Percentiles rank a stretch among this genome's conserved stretches.
These are phyloP conservation scores for Synergus laeviventris DNA, from an alignment of 2,888 invertebrate genomes.

Conservation along the genomic window DNA sequence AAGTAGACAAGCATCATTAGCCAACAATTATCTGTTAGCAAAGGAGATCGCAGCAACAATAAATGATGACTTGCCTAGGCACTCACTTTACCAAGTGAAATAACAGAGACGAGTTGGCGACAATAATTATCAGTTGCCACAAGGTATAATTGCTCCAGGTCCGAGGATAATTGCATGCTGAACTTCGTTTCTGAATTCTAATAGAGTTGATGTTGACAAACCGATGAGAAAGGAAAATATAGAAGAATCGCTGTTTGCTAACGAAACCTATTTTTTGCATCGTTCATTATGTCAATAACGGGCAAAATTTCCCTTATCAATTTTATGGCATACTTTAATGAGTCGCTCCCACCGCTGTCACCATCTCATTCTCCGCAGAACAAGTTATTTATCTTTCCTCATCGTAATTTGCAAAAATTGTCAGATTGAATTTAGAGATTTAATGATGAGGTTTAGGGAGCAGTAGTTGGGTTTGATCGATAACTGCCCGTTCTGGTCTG, in stretches of 20 bases:
- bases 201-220: constrained; percentile 7
- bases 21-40: constrained; percentile 56
- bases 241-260: neutral
- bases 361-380: neutral
- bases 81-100: constrained; percentile 20
- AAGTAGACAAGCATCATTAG: constrained; percentile 19
- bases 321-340: too few species aligned
- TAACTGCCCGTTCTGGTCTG: constrained; percentile 3
- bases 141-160: constrained; percentile 40
- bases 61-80: constrained; percentile 2
- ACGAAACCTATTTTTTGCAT: neutral
- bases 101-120: constrained; percentile 29
- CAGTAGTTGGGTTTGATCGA: constrained; percentile 13
- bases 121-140: constrained; percentile 49
- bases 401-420: neutral
- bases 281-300: neutral
- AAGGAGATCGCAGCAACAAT: constrained; percentile 47
- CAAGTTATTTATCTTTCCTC: neutral
- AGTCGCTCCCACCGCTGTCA: neutral
- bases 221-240: neutral
- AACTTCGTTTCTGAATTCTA: constrained; percentile 9
- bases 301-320: neutral
- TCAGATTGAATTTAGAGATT: constrained; percentile 1
- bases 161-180: constrained; percentile 39
- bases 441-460: neutral